phyloP scores from a whole-genome alignment of 1,140 invertebrate species.

The Pygmarrhopalites habei region DNA sequence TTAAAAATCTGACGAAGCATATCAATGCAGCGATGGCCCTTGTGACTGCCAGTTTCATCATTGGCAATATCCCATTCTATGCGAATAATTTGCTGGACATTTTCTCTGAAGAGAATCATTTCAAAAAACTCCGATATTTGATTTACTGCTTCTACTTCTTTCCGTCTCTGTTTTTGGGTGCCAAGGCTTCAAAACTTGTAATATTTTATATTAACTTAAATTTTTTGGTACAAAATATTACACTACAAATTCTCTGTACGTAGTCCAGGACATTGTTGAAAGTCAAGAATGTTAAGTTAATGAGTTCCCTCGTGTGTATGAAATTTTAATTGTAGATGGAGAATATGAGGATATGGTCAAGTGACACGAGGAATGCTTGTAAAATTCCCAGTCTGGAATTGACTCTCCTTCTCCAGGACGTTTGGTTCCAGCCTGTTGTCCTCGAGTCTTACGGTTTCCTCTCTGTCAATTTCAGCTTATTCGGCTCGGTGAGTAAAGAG shows the following conservation, averaged over 20 bases:
- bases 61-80: slow-evolving; percentile 18
- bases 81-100: slow-evolving; percentile 16
- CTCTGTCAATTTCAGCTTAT: slow-evolving; percentile 4
- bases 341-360: slow-evolving; percentile 3
- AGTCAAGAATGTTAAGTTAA: no score
- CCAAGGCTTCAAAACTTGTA: slow-evolving; percentile 13
- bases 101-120: slow-evolving; percentile 6
- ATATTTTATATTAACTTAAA: neutral
- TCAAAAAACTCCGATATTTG: slow-evolving; percentile 3
- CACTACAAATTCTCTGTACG: neutral
- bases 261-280: no score
- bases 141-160: slow-evolving; percentile 20
- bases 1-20: neutral
- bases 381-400: neutral
- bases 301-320: no score
- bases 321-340: neutral
- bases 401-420: slow-evolving; percentile 5
- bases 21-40: slow-evolving; percentile 4
- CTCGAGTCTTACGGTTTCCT: slow-evolving; percentile 8
- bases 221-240: neutral
- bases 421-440: neutral
- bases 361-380: neutral
- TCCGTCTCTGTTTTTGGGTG: slow-evolving; percentile 13
- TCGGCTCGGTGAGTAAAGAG: slow-evolving; percentile 11
- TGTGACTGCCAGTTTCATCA: slow-evolving; percentile 2